Evolutionary conservation across 35 echinoderm and acorn worm species (phyloP), one percentile per base, ranked within the genome.

Genomic region (Patiria miniata): DNA sequence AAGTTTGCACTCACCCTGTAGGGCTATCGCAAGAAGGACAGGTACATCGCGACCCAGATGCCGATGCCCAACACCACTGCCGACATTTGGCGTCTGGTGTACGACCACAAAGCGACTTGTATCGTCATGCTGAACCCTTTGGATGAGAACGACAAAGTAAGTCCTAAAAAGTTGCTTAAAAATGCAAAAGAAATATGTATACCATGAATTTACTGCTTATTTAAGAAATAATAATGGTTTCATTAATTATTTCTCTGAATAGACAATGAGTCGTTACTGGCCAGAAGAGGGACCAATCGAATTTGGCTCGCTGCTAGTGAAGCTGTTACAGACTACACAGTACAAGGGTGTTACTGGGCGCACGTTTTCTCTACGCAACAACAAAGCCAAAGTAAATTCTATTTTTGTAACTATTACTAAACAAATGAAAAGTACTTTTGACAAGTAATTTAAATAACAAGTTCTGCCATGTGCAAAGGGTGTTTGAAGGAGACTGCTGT

Each of bases 11-110:
- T n/a, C n/a, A n/a, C n/a, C n/a, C n/a, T 37, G 19, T 58, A 93
- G 87, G 87, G 83, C 36, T 90, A 90, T 29, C 37, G 51, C 12
- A 83, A 79, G 50, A 77, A 52, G n/a, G 39, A 78, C 65, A 84
- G 26, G 19, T 97, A 90, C 81, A 84, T 93, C n/a, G 78, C 91
- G 9, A 97, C 95, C 2, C 95, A 97, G 76, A 93, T 92, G 60
- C 95, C 95, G 1, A 79, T 91, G 79, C 82, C 79, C 2, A 83
- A 84, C 29, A 97, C 95, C 10, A 78, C 84, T 5, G 58, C 33
- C 5, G 95, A 97, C 77, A 78, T 97, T 78, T 97, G 95, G 91
- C 17, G 83, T 8, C 60, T 97, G 68, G 39, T 97, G 8, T 85
- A 87, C 78, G 95, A 93, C 77, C 91, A 93, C 78, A 88, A 97